Evolutionary conservation across 2,888 invertebrate genomes (phyloP).

Genomic region (Hypolimnas misippus): DNA sequence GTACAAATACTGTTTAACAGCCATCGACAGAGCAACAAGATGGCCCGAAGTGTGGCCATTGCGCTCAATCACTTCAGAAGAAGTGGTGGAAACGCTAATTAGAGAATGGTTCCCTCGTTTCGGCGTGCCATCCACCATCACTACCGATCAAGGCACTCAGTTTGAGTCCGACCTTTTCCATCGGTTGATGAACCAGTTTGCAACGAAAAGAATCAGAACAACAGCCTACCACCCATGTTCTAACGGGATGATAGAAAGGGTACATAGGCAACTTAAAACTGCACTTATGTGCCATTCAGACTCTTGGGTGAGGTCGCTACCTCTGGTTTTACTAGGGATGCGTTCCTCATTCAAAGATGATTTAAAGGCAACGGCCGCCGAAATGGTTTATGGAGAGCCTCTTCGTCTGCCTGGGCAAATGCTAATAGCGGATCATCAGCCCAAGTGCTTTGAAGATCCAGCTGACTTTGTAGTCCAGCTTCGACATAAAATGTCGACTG

Average conservation of each 20-base stretch:
- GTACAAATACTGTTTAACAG: conserved; percentile 10
- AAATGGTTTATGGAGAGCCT: conserved; percentile 35
- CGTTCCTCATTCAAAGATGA: conserved; percentile 37
- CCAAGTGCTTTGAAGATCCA: too few relatives aligned
- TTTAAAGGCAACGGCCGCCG: conserved; percentile 27
- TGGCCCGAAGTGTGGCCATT: conserved; percentile 33
- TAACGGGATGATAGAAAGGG: conserved; percentile 56
- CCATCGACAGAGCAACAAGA: conserved; percentile 1
- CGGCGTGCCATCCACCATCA: conserved; percentile 35
- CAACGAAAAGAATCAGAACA: conserved; percentile 53
- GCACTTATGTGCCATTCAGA: conserved; percentile 47
- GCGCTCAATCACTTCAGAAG: conserved; percentile 38
- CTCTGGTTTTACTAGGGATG: conserved; percentile 38
- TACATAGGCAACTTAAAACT: conserved; percentile 53
- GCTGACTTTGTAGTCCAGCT: background rate
- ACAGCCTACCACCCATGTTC: conserved; percentile 53
- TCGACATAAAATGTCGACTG: background rate
- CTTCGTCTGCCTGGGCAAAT: conserved; percentile 37
- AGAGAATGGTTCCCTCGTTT: conserved; percentile 44
- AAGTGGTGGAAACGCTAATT: conserved; percentile 36
- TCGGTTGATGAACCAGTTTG: conserved; percentile 16
- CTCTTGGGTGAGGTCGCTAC: conserved; percentile 27
- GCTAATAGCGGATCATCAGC: too few relatives aligned
- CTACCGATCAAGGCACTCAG: conserved; percentile 29
- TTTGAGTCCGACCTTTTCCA: conserved; percentile 43